Evolutionary conservation across 2,113 vertebrate genomes (phyloP).

Genomic region (Malurus elegans): DNA sequence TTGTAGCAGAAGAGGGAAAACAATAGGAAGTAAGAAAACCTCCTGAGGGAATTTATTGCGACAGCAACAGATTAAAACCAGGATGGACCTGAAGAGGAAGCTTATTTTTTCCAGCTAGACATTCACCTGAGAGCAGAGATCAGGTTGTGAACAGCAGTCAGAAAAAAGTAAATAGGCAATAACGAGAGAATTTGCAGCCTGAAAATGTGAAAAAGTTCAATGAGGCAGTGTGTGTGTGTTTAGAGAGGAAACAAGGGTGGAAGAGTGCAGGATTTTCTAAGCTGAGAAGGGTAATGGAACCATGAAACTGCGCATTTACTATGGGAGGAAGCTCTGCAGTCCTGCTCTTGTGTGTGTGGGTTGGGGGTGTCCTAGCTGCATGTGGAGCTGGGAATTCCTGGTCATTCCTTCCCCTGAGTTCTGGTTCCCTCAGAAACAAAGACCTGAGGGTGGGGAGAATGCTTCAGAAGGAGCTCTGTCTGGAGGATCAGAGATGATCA

Average conservation of each 20-base stretch:
- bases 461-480: neutral
- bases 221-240: neutral
- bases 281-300: neutral
- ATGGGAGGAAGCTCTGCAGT: neutral
- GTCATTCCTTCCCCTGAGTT: neutral
- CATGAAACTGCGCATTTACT: neutral
- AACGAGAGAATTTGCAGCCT: conserved; percentile 40
- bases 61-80: conserved; percentile 75
- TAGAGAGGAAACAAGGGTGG: neutral
- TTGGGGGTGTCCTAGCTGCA: neutral
- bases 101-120: conserved; percentile 76
- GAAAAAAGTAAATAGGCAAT: conserved; percentile 54
- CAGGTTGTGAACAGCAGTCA: conserved; percentile 43
- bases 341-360: neutral
- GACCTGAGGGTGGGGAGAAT: neutral
- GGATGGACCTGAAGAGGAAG: conserved; percentile 64
- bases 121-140: conserved; percentile 50
- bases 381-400: rapidly evolving
- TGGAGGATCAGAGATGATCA: neutral
- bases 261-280: neutral
- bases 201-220: neutral
- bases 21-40: conserved; percentile 74
- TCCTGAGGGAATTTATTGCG: conserved; percentile 42
- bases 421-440: neutral
- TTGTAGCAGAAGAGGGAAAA: conserved; percentile 73